These are phyloP conservation scores for Pitangus sulphuratus DNA, from an alignment of 2,797 vertebrate species.

Conservation along the genomic window DNA sequence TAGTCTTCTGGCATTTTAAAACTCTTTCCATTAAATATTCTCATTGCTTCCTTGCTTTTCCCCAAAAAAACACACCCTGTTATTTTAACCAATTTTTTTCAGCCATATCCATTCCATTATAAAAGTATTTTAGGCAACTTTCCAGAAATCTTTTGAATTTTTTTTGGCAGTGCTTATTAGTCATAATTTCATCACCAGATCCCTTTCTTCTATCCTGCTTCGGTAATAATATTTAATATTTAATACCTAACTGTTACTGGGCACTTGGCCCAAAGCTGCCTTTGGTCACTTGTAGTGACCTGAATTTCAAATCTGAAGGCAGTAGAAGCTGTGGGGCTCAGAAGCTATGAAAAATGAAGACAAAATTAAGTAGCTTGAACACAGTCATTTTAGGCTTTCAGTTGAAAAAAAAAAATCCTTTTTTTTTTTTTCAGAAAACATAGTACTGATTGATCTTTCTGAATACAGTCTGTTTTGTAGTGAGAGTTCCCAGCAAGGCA, in stretches of 20 bases:
- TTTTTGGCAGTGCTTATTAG: neutral
- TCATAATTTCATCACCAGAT: neutral
- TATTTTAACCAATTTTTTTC: neutral
- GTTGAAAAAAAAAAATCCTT: neutral
- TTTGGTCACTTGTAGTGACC: neutral
- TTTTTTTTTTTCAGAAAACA: neutral
- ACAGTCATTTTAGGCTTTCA: neutral
- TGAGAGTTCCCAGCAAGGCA: neutral
- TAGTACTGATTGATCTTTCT: neutral
- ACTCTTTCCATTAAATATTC: neutral
- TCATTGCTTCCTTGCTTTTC: neutral
- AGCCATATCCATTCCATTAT: neutral
- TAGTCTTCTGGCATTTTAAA: neutral
- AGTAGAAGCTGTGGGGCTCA: neutral
- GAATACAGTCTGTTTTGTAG: neutral
- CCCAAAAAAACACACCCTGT: rapidly evolving
- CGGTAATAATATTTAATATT: neutral
- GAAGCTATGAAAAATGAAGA: neutral
- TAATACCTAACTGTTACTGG: neutral
- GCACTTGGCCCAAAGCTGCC: neutral
- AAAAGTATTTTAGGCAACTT: neutral
- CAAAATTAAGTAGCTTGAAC: neutral
- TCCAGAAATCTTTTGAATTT: neutral
- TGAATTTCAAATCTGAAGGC: neutral
- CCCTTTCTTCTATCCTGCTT: neutral